phyloP scores from a whole-genome alignment of 2,888 invertebrate genomes.

The Tinea pellionella region DNA sequence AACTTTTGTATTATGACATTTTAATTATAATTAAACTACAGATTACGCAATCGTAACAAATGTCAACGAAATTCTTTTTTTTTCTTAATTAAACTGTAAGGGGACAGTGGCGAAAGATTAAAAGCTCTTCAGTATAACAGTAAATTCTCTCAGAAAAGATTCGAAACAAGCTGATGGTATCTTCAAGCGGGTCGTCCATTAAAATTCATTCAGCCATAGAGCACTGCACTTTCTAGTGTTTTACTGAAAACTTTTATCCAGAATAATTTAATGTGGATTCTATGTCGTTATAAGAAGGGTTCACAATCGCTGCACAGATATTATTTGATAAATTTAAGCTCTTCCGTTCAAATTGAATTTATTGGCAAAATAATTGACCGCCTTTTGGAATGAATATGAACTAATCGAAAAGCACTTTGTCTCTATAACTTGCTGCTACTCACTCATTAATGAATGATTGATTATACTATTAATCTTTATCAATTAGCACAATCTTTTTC shows the following conservation, averaged over 20 bases:
- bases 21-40: not conserved
- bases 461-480: not conserved
- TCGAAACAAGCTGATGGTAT: slow-evolving; percentile 21
- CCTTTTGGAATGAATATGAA: slow-evolving; percentile 9
- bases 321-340: not conserved
- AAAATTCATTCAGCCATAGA: slow-evolving; percentile 28
- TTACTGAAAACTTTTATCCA: slow-evolving; percentile 21
- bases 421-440: slow-evolving; percentile 3
- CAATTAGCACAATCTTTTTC: not conserved
- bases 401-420: slow-evolving; percentile 13
- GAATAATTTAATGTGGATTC: not conserved
- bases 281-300: not conserved
- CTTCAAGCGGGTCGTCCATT: slow-evolving; percentile 27
- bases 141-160: slow-evolving; percentile 16
- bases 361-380: slow-evolving; percentile 11
- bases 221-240: slow-evolving; percentile 25
- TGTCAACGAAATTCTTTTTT: not conserved
- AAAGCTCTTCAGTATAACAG: slow-evolving; percentile 9
- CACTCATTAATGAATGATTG: slow-evolving; percentile 1
- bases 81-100: not conserved
- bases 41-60: not conserved
- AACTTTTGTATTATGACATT: too few species aligned
- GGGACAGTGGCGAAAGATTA: slow-evolving; percentile 5
- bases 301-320: not conserved
- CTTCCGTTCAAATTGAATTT: slow-evolving; percentile 12